Conservation (phyloP, 1,140 invertebrate species). For the Scaptomyza pallida region DNA sequence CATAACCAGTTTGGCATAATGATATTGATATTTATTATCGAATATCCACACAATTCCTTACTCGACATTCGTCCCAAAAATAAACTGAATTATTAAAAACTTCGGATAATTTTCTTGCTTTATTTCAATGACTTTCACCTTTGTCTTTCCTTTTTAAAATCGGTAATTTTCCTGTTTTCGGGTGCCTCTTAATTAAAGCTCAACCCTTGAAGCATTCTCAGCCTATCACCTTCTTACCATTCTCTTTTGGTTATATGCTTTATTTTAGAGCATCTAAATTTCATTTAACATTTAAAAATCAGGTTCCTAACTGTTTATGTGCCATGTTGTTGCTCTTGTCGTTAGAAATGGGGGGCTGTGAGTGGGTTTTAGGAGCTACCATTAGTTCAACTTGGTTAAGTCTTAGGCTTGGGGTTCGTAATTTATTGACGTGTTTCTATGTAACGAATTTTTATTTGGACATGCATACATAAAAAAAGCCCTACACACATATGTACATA, state of each 20-base stretch:
- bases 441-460: conserved; percentile 49
- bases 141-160: no score
- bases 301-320: conserved; percentile 11
- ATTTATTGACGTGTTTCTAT: conserved; percentile 75
- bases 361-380: conserved; percentile 15
- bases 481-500: no score
- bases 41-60: no score
- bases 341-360: not conserved
- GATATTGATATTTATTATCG: no score
- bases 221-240: no score
- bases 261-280: conserved; percentile 1
- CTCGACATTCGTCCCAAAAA: no score
- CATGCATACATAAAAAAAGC: conserved; percentile 10
- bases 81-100: no score
- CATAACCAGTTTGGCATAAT: not conserved
- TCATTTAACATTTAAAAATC: conserved; percentile 8
- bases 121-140: no score
- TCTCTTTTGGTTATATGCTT: not conserved
- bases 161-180: no score
- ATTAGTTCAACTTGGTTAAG: conserved; percentile 67
- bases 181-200: not conserved
- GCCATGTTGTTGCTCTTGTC: conserved; percentile 18
- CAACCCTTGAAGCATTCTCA: not conserved
- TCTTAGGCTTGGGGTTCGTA: conserved; percentile 47
- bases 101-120: no score